Conservation (phyloP, 2,888 invertebrate genomes). For the Julus scanicus region DNA sequence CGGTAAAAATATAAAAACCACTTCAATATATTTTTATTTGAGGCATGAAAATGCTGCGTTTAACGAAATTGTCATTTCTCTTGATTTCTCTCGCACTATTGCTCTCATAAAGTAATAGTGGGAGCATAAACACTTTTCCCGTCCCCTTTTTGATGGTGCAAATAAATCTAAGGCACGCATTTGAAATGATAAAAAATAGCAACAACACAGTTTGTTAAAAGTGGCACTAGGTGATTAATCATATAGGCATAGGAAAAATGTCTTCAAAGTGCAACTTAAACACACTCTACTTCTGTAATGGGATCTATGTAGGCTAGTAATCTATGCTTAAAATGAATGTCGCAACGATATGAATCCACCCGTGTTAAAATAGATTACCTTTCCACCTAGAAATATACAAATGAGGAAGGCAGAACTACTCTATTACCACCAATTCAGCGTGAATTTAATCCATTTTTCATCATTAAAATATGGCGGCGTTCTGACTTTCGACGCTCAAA, state of each 20-base stretch:
- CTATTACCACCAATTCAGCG: not conserved
- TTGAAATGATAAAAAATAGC: slow-evolving; percentile 34
- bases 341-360: not conserved
- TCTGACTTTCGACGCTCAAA: not conserved
- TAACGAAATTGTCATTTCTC: slow-evolving; percentile 15
- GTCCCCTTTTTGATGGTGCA: not conserved
- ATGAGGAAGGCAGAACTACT: not conserved
- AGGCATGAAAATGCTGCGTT: not conserved
- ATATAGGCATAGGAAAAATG: not conserved
- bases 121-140: slow-evolving; percentile 24
- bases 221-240: slow-evolving; percentile 22
- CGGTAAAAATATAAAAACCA: not conserved
- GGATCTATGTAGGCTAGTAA: not conserved
- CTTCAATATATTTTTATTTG: not conserved
- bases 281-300: slow-evolving; percentile 17
- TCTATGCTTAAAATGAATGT: slow-evolving; percentile 8
- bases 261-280: not conserved
- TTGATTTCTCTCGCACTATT: not conserved
- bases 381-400: not conserved
- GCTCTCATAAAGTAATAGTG: slow-evolving; percentile 1
- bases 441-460: slow-evolving; percentile 30
- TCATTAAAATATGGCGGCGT: not conserved
- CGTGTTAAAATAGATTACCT: slow-evolving; percentile 12
- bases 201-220: slow-evolving; percentile 31
- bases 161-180: slow-evolving; percentile 16